These are phyloP conservation scores for Centroberyx gerrardi DNA, from an alignment of 2,797 vertebrate species.

Conservation along the genomic window DNA sequence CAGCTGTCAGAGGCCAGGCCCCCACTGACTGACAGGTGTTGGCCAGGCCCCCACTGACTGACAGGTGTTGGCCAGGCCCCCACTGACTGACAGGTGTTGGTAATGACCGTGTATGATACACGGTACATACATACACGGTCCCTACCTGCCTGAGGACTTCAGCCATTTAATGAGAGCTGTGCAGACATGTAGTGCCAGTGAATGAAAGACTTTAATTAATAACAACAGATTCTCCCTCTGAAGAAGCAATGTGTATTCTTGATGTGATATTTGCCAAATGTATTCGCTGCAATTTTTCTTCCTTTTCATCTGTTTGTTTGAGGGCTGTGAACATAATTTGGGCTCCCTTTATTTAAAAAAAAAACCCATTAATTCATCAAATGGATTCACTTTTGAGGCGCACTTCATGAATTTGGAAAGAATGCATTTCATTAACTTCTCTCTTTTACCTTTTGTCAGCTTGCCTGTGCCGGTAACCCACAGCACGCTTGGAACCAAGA, in stretches of 20 bases:
- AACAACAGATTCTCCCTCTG: conserved; percentile 2
- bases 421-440: conserved; percentile 12
- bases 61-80: conserved; percentile 78
- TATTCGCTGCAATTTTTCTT: conserved; percentile 1
- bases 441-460: conserved; percentile 21
- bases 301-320: conserved; percentile 29
- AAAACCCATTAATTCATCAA: conserved; percentile 27
- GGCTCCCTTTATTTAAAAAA: not conserved
- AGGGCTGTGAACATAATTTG: conserved; percentile 11
- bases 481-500: conserved; percentile 32
- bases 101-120: too few species aligned
- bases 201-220: conserved; percentile 43
- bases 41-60: conserved; percentile 73
- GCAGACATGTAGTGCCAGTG: not conserved
- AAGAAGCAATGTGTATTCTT: not conserved
- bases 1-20: conserved; percentile 79
- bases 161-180: conserved; percentile 21
- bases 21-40: conserved; percentile 83
- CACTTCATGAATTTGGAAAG: conserved; percentile 18
- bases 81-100: conserved; percentile 83
- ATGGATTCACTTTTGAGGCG: conserved; percentile 7
- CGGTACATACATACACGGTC: conserved; percentile 28
- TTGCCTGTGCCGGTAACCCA: conserved; percentile 14
- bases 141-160: conserved; percentile 50
- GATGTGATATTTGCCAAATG: not conserved